Evolutionary conservation across 2,113 vertebrate species (phyloP).

Genomic region (Nycticorax nycticorax): DNA sequence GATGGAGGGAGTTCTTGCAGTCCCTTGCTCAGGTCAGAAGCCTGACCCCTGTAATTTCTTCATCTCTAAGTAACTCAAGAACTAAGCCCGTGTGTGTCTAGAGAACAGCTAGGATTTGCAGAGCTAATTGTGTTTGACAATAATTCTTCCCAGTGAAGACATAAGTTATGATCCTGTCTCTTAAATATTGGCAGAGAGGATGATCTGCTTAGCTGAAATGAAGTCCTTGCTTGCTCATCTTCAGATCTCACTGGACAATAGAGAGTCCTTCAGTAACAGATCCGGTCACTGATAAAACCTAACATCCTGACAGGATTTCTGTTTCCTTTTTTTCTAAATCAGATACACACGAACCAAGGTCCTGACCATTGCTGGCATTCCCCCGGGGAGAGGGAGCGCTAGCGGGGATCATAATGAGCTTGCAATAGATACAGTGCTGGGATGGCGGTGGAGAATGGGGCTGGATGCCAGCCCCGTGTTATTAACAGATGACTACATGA

Average conservation of each 20-base stretch:
- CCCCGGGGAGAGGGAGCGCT: background rate
- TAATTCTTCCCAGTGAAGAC: background rate
- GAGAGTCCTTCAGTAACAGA: background rate
- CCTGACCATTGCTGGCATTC: background rate
- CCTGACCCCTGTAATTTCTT: background rate
- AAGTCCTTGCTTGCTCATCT: background rate
- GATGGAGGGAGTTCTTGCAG: background rate
- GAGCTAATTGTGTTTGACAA: constrained; percentile 32
- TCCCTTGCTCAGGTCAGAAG: background rate
- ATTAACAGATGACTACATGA: background rate
- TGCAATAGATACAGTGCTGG: background rate
- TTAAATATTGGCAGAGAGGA: background rate
- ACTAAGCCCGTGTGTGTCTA: background rate
- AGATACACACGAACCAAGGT: background rate
- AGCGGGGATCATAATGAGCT: background rate
- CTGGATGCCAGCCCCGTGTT: background rate
- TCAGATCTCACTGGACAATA: background rate
- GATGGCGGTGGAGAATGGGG: background rate
- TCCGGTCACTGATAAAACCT: background rate
- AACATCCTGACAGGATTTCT: background rate
- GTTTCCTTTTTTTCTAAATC: background rate
- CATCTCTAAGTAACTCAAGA: background rate
- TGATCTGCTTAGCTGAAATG: constrained; percentile 2
- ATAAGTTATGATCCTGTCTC: constrained; percentile 12
- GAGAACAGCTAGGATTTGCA: background rate